Base-by-base conservation (phyloP, 2,888 invertebrate genomes). In the Erebia epiphron region DNA sequence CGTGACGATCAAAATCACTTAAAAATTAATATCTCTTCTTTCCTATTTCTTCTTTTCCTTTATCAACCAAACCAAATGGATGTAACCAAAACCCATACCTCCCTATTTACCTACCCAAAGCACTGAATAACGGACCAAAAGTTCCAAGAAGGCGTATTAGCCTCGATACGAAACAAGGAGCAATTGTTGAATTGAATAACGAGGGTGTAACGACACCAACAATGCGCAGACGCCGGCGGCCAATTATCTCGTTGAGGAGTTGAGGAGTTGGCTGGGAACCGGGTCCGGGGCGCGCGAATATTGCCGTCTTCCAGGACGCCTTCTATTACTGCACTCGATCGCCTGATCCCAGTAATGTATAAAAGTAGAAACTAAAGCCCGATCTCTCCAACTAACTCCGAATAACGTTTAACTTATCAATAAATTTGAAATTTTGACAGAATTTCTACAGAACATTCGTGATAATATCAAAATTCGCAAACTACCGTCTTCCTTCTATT, bases 181-280 rank as follows among this genome's bases (percentile, higher is more conserved):
- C 86, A 85, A 82, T 82, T 79, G 83, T 84, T 88, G 89, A 92
- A 92, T 93, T 93, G 92, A 85, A 92, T 93, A 92, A 93, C 91
- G 83, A 91, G 89, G 84, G 88, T 89, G 88, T 89, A 91, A 91
- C 88, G 85, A 88, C 91, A 88, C 87, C 86, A 87, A 91, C 92
- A 92, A 92, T 90, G 86, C 86, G 79, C 79, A 73, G 82, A 75
- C 82, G 80, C 81, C 77, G 84, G 80, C 82, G 83, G 81, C 81
- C 89, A 87, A 92, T 92, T 91, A 92, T 86, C 89, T 89, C 81
- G 86, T 92, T 91, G 92, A 83, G 80, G 79, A 77, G 73, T 67
- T 77, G 81, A 68, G 77, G 81, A 82, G 84, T 78, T 83, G 82
- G 84, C 86, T 91, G 92, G 89, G 92, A 91, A 90, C 90, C 79